Evolutionary conservation across 2,113 vertebrate species (phyloP).

Genomic region (Burhinus oedicnemus): DNA sequence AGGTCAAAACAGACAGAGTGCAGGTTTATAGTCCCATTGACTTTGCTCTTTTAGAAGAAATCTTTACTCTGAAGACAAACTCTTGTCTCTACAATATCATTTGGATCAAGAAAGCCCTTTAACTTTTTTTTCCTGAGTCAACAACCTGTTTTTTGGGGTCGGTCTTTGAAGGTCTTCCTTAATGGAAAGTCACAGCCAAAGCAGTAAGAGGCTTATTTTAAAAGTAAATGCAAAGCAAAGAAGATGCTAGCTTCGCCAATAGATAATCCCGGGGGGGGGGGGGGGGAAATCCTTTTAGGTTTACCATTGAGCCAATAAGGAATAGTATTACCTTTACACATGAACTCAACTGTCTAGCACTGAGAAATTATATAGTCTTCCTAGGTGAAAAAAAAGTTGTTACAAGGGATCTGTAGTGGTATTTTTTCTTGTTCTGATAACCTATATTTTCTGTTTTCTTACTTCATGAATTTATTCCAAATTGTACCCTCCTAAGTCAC

Average conservation of each 20-base stretch:
- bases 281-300: background rate
- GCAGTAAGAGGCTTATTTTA: background rate
- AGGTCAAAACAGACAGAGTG: background rate
- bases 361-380: background rate
- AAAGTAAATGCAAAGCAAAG: background rate
- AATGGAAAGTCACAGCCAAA: background rate
- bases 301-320: background rate
- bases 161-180: background rate
- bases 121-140: background rate
- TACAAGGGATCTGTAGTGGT: background rate
- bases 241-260: background rate
- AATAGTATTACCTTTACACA: background rate
- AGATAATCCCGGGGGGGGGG: background rate
- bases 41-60: background rate
- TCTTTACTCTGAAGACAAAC: background rate
- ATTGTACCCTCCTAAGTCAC: background rate
- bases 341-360: background rate
- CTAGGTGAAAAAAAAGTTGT: background rate
- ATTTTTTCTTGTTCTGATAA: background rate
- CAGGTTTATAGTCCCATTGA: background rate
- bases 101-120: background rate
- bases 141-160: background rate
- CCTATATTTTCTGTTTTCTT: background rate
- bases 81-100: background rate
- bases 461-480: background rate